Evolutionary conservation across 1,140 invertebrate genomes (phyloP), one percentile per base, ranked within the genome.

Genomic region (Andricus grossulariae): DNA sequence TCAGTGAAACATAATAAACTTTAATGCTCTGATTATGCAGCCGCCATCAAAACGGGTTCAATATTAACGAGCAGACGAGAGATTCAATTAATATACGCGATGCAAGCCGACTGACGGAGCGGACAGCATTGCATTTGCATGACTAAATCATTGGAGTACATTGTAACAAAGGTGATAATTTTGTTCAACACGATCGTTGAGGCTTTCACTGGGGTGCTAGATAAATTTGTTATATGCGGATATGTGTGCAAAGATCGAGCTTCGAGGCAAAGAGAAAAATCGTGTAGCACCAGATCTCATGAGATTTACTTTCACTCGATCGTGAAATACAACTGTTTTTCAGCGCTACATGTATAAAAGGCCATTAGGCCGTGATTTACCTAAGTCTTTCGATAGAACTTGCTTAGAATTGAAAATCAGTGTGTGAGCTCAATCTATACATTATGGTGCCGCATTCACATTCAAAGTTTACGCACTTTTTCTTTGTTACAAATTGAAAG

Each of bases 321-420:
- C 71, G 66, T 75, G 49, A 72, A 73, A 45, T 72, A 72, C 51
- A 50, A 25, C 45, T 66, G 60, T 66, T 66, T 66, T 66, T 32
- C 60, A 66, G 39, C 39, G 39, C 39, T 45, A 45, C 39, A 45
- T 45, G 39, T 10, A 45, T 45, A 45, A 72, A 60, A 72, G 73
- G 45, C 77, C 52, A 57, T 80, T 78, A 80, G 72, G 50, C 60
- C 55, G 55, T 75, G 80, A 78, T 80, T 80, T 80, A 76, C 25
- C 32, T 21, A 32, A 13, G 5, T 45, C 32, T 66, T 66, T 66
- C 25, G 32, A 66, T 66, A 66, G 15, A 66, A n/a, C 60, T 25
- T 66, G 32, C 60, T 66, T 66, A 39, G 45, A 66, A 66, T 66
- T 66, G 60, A 66, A 66, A 66, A 66, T 21, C 45, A 45, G n/a